These are phyloP conservation scores for Amblyjoppa proteus DNA, from an alignment of 2,888 invertebrate species.

Conservation along the genomic window DNA sequence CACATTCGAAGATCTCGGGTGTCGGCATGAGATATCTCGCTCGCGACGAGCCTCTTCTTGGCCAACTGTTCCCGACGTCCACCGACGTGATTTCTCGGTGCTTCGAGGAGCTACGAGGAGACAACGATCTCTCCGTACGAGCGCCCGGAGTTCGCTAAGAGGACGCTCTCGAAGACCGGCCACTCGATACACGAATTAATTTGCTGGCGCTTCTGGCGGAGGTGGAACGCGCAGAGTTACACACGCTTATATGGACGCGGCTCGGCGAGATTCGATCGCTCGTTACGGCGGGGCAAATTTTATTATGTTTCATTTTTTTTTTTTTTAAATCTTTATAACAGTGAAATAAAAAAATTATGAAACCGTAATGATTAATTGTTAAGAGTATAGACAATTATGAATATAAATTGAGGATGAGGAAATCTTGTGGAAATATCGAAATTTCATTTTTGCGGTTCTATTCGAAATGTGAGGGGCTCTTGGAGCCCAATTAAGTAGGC, in stretches of 20 bases:
- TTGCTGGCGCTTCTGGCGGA: constrained; percentile 51
- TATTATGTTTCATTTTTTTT: neutral
- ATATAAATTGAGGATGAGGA: too few species aligned
- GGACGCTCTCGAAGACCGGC: neutral
- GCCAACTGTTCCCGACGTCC: constrained; percentile 48
- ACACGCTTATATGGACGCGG: neutral
- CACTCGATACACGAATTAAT: constrained; percentile 53
- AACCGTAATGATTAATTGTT: too few species aligned
- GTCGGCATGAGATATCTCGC: constrained; percentile 50
- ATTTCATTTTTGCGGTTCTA: too few species aligned
- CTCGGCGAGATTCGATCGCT: neutral
- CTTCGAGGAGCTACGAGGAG: constrained; percentile 17
- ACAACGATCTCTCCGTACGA: constrained; percentile 36
- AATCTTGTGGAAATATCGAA: too few species aligned
- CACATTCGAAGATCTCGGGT: constrained; percentile 33
- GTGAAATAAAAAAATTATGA: neutral
- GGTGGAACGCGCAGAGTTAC: neutral
- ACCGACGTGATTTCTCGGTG: neutral
- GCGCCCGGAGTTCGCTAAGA: constrained; percentile 14
- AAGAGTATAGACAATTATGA: too few species aligned
- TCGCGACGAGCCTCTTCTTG: neutral
- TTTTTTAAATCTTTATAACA: neutral
- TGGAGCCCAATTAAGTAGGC: too few species aligned
- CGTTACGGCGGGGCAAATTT: neutral
- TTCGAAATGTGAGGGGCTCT: too few species aligned